Evolutionary conservation across 2,113 vertebrate species (phyloP).

Genomic region (Grammatotria lemairii): DNA sequence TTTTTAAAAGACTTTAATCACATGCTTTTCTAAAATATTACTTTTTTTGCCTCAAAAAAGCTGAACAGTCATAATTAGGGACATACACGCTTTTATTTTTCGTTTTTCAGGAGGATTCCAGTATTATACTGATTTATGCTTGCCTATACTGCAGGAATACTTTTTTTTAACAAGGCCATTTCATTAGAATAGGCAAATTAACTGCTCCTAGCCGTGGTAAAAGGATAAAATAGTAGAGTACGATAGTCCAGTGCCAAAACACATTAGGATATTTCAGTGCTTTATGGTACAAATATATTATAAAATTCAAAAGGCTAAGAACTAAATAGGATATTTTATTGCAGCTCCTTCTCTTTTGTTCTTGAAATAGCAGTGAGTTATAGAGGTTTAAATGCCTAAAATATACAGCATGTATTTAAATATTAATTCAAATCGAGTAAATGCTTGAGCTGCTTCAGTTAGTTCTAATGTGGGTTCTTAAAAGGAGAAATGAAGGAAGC

Average conservation of each 20-base stretch:
- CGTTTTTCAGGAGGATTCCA: not conserved
- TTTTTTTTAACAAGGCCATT: not conserved
- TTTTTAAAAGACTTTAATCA: not conserved
- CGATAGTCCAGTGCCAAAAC: not conserved
- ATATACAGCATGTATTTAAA: slow-evolving; percentile 6
- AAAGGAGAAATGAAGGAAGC: not conserved
- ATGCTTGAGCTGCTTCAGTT: slow-evolving; percentile 9
- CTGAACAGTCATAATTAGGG: not conserved
- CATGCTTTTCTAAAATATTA: not conserved
- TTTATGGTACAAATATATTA: not conserved
- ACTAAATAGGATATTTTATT: not conserved
- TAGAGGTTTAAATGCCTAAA: not conserved
- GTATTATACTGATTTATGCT: not conserved
- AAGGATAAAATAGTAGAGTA: not conserved
- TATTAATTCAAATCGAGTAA: slow-evolving; percentile 23
- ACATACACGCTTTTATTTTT: not conserved
- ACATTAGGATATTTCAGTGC: not conserved
- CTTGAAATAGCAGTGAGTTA: not conserved
- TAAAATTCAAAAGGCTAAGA: not conserved
- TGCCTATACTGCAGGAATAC: not conserved
- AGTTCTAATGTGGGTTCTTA: not conserved
- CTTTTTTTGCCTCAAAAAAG: not conserved
- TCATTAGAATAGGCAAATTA: not conserved
- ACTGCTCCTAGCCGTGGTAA: not conserved
- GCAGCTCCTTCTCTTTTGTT: not conserved